phyloP scores from a whole-genome alignment of 2,888 invertebrate species.

The Halocaridina rubra region DNA sequence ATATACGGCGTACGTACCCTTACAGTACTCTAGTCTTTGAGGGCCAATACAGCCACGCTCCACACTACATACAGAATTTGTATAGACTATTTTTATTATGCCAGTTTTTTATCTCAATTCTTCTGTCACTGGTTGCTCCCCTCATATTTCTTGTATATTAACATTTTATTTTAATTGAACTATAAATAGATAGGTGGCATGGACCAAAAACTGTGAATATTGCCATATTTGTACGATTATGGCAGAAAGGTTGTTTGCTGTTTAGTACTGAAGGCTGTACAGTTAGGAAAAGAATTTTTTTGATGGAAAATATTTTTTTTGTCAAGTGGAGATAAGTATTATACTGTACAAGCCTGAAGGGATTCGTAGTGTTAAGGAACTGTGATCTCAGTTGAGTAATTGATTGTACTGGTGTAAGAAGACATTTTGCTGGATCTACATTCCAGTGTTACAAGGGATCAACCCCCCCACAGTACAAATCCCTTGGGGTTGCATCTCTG shows the following conservation, averaged over 20 bases:
- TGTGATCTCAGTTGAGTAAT: constrained; percentile 55
- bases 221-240: constrained; percentile 38
- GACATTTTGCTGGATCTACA: constrained; percentile 48
- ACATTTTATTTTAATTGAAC: constrained; percentile 52
- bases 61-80: constrained; percentile 55
- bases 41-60: constrained; percentile 49
- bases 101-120: constrained; percentile 57
- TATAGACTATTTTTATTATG: constrained; percentile 63
- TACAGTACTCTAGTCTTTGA: constrained; percentile 60
- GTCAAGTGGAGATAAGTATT: constrained; percentile 29
- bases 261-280: constrained; percentile 32
- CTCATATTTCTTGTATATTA: constrained; percentile 51
- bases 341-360: constrained; percentile 51
- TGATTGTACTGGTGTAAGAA: constrained; percentile 19
- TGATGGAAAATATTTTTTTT: constrained; percentile 15
- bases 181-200: constrained; percentile 52
- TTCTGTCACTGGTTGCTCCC: constrained; percentile 48
- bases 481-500: constrained; percentile 49
- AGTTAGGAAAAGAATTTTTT: constrained; percentile 28
- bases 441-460: constrained; percentile 54
- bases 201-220: constrained; percentile 51
- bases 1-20: constrained; percentile 60
- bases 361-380: constrained; percentile 41
- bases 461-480: constrained; percentile 56
- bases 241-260: constrained; percentile 26